Conservation (phyloP, 1,140 invertebrate genomes). For the Sinella curviseta region DNA sequence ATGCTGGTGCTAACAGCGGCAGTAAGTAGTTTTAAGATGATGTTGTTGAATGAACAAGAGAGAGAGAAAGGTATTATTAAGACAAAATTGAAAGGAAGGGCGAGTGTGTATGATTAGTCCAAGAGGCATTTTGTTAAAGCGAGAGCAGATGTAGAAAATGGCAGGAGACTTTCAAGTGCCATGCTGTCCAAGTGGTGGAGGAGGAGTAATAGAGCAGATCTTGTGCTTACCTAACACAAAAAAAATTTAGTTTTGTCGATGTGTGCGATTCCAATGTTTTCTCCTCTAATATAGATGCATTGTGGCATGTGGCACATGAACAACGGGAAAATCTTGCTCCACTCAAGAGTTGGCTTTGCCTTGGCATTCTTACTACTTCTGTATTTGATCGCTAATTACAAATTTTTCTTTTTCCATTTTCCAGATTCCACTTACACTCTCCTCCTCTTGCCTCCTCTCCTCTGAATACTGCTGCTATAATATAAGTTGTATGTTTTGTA, state of each 20-base stretch:
- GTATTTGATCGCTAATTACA: conserved; percentile 39
- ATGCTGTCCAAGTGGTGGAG: neutral
- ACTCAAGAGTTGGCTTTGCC: conserved; percentile 28
- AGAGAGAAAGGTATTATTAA: neutral
- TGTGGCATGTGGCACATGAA: conserved; percentile 6
- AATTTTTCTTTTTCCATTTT: conserved; percentile 35
- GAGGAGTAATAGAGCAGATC: neutral
- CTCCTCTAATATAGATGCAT: neutral
- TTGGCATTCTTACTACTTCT: conserved; percentile 2
- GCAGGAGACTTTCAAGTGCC: neutral
- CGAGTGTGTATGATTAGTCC: conserved; percentile 19
- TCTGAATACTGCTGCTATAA: neutral
- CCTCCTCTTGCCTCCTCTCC: neutral
- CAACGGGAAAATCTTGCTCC: neutral
- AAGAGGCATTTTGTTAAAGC: neutral
- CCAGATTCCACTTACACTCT: conserved; percentile 8
- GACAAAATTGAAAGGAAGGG: conserved; percentile 5
- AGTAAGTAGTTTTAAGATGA: neutral
- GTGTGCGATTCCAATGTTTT: neutral
- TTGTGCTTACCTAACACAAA: neutral
- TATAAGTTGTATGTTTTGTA: too few species aligned
- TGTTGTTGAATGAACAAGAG: neutral
- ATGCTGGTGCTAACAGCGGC: neutral
- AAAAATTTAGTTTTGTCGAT: neutral
- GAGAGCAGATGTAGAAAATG: conserved; percentile 17